Evolutionary conservation across 2,113 vertebrate species (phyloP), one percentile per base, ranked within the genome.

Genomic region (Calcarius ornatus): DNA sequence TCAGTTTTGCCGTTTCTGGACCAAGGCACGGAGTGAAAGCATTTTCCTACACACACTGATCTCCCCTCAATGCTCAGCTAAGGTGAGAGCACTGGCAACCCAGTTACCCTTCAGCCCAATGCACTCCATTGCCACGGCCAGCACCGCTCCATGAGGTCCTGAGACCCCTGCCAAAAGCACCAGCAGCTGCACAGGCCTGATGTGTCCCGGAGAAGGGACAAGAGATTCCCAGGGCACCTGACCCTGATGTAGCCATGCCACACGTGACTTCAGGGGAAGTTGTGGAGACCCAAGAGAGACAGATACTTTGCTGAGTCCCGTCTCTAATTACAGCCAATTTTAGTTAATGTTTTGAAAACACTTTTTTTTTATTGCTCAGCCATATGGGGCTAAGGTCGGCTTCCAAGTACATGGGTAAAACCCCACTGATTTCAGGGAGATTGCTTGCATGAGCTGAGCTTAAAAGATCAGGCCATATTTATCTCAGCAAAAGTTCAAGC

Each of bases 391-490:
- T 59, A 66, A 61, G 35, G 53, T 75, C 80, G 92, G 72, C 86
- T 86, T 70, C 48, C 48, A 75, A 79, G 56, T 20, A 64, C 0
- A 0, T 60, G 71, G 64, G 33, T 81, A 92, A 92, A 92, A 92
- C 43, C 71, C 85, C 64, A 57, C 51, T 88, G 76, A 92, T 86
- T 81, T 90, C 79, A 88, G 64, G 8, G n/a, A 81, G 19, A 72
- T 91, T 61, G 61, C 88, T 93, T 70, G 53, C 61, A 64, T 92
- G 94, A 97, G 78, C 86, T 75, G 50, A 92, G 90, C 69, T 88
- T 90, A 78, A 96, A 96, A 97, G 92, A 84, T 93, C 93, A 94
- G 51, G 23, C 77, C 82, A 59, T 95, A 93, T 92, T 95, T 94
- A 82, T 94, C 86, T 92, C 82, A 88, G 86, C 43, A 72, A 93